Percentiles rank a stretch among this genome's conserved stretches.
Conservation (phyloP, 1,140 invertebrate species). For the Achroia grisella region DNA sequence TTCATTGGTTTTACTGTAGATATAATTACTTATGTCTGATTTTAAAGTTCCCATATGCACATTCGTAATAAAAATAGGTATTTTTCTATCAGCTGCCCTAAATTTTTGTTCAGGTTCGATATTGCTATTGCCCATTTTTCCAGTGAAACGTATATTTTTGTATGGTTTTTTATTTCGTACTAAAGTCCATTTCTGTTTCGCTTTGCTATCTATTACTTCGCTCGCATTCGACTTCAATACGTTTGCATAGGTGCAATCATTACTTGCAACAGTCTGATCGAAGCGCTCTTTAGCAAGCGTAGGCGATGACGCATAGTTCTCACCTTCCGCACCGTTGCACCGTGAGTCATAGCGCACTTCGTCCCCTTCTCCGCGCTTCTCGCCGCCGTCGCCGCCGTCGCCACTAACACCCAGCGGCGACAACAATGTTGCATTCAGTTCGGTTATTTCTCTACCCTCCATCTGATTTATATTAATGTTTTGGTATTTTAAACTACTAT, state of each 20-base stretch:
- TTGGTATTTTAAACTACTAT: neutral
- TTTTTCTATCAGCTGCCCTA: conserved; percentile 1
- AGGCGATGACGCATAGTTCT: neutral
- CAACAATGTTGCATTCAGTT: neutral
- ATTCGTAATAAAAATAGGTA: no score
- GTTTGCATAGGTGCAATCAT: neutral
- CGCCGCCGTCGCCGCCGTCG: neutral
- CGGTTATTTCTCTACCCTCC: neutral
- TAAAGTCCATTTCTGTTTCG: neutral
- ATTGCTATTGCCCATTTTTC: neutral
- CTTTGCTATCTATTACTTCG: neutral
- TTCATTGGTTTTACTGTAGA: no score
- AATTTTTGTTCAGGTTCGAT: neutral
- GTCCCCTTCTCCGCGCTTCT: neutral
- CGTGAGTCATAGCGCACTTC: no score
- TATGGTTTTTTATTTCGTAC: neutral
- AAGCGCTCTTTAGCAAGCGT: neutral
- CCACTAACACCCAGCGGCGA: no score
- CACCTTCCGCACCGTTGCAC: neutral
- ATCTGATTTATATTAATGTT: neutral
- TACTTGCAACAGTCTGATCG: neutral
- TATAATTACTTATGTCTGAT: no score
- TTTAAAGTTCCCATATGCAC: no score
- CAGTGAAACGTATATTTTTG: neutral
- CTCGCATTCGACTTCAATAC: neutral